Base-by-base conservation (phyloP, 2,797 vertebrate species). In the Paratrypauchen microcephalus region DNA sequence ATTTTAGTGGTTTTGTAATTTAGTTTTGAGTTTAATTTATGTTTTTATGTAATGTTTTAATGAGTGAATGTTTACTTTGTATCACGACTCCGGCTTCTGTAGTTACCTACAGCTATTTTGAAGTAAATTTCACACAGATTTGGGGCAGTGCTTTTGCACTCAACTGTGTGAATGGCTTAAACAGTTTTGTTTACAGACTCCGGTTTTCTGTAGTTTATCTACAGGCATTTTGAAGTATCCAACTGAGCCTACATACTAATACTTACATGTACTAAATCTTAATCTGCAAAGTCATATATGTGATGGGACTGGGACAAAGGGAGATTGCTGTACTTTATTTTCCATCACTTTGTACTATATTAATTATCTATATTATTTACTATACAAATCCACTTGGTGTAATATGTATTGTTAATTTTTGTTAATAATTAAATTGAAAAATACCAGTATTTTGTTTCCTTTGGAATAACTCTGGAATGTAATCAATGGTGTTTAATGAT, bases 141-240 rank as follows among this genome's bases (percentile, higher is more conserved):
- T 59, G 45, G n/a, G 8, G 0, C 60, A 26, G 65, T 68, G n/a
- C 36, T 58, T 48, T 24, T 55, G 65, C 7, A 16, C 65, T 21
- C 4, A 41, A 0, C 57, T 74, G 74, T 69, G 74, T 69, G 71
- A 61, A 48, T 28, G n/a, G 19, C 39, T 47, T 70, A 61, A 71
- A 81, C 64, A 72, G 66, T 55, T 52, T 80, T 85, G 79, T 89
- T 88, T 83, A 82, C 73, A 78, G 91, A 90, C 90, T 92, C 91
- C 86, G 86, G 86, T 83, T 90, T 76, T 74, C 84, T 92, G 91
- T 86, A 90, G 89, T 72, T 73, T 66, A 79, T 66, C 91, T 91
- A 75, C 91, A 90, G 84, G 71, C 36, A 19, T 72, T 81, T 81
- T 84, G 87, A 92, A 91, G 89, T 74, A 80, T 84, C 65, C 71